A percentile compares a stretch with the other conserved stretches of the same genome.
phyloP scores from a whole-genome alignment of 2,888 invertebrate genomes.

The Merodon equestris region DNA sequence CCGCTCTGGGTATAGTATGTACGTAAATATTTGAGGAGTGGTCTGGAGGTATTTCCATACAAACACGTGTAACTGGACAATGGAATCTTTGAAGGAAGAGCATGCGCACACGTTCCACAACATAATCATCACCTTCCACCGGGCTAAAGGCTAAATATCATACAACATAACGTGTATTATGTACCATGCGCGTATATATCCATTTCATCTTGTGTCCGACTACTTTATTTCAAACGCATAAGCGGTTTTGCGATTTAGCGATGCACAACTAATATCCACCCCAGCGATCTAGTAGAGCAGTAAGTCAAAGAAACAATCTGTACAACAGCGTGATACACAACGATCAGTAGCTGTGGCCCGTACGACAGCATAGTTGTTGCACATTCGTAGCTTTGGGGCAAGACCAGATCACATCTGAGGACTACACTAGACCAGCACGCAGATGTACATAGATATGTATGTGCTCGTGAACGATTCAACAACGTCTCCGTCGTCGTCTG shows the following conservation, averaged over 20 bases:
- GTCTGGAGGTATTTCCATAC: constrained; percentile 17
- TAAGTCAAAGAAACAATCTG: constrained; percentile 62
- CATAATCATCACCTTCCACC: constrained; percentile 62
- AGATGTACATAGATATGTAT: neutral
- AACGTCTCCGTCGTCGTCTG: constrained; percentile 12
- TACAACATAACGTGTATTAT: constrained; percentile 18
- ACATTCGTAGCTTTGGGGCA: constrained; percentile 27
- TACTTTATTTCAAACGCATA: constrained; percentile 38
- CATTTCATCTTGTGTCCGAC: constrained; percentile 4
- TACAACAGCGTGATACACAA: constrained; percentile 52
- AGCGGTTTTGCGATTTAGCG: constrained; percentile 22
- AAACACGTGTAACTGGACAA: too few relatives aligned
- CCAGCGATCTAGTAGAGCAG: constrained; percentile 44
- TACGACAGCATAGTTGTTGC: constrained; percentile 18
- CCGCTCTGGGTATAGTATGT: constrained; percentile 19
- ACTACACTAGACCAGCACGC: constrained; percentile 18
- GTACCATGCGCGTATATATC: too few relatives aligned
- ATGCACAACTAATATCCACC: constrained; percentile 37
- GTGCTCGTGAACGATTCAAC: constrained; percentile 18
- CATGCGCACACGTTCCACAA: constrained; percentile 62
- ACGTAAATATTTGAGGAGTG: constrained; percentile 46
- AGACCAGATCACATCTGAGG: constrained; percentile 28
- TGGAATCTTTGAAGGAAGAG: constrained; percentile 22
- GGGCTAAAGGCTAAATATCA: constrained; percentile 27
- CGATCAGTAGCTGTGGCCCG: constrained; percentile 21